Conservation (phyloP, 2,797 vertebrate species). For the Crax fasciolata region DNA sequence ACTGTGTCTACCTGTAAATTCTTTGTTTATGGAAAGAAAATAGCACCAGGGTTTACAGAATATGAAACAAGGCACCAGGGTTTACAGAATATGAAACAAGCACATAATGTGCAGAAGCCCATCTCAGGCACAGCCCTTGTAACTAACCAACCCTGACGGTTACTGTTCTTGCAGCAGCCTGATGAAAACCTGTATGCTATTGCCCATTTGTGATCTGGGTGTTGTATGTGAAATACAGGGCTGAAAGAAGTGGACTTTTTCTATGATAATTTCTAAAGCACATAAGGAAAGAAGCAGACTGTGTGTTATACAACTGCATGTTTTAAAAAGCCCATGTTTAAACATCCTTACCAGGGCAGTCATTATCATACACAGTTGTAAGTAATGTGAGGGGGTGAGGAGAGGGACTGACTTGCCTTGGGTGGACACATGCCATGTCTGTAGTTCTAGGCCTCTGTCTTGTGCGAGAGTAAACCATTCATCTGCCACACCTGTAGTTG, state of each 20-base stretch:
- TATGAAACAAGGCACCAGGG: not conserved
- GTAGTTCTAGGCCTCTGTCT: not conserved
- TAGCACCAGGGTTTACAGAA: not conserved
- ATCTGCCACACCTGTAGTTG: not conserved
- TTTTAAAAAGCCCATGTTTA: not conserved
- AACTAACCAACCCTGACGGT: not conserved
- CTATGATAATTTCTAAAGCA: not conserved
- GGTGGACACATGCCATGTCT: not conserved
- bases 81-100: not conserved
- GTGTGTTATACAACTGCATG: not conserved
- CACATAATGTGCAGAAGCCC: not conserved
- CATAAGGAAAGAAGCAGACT: not conserved
- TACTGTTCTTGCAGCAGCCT: not conserved
- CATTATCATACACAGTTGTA: not conserved
- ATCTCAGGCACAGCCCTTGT: not conserved
- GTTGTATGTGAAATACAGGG: fast-evolving
- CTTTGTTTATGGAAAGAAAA: not conserved
- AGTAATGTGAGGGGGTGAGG: not conserved
- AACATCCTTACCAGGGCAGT: not conserved
- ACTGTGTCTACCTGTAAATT: not conserved
- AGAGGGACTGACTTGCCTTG: not conserved
- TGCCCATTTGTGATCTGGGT: not conserved
- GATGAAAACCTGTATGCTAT: not conserved
- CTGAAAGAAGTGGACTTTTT: not conserved
- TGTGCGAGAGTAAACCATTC: conserved; percentile 33